phyloP scores from a whole-genome alignment of 2,113 vertebrate species.

The Hassar affinis region DNA sequence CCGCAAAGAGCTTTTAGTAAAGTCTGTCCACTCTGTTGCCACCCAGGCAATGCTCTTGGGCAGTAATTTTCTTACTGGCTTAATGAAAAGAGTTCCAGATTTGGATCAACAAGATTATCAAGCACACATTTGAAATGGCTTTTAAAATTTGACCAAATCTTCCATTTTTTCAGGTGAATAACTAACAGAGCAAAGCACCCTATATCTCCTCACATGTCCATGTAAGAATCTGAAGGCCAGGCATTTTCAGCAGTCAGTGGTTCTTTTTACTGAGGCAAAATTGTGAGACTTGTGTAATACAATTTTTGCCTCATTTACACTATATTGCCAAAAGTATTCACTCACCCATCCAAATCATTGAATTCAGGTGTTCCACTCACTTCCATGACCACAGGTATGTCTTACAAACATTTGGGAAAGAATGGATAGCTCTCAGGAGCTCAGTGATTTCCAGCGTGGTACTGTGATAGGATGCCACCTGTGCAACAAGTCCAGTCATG shows the following conservation, averaged over 20 bases:
- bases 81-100: not conserved
- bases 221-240: not conserved
- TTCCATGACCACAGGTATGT: too few relatives aligned
- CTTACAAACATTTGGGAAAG: not conserved
- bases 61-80: not conserved
- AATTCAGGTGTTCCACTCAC: too few relatives aligned
- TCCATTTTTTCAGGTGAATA: not conserved
- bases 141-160: not conserved
- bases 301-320: too few relatives aligned
- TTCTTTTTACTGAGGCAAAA: too few relatives aligned
- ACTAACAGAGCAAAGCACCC: not conserved
- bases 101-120: not conserved
- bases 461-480: too few relatives aligned
- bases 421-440: too few relatives aligned
- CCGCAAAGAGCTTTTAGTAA: not conserved
- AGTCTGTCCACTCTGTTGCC: not conserved
- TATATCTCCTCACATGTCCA: not conserved
- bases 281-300: too few relatives aligned
- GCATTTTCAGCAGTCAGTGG: not conserved
- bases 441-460: too few relatives aligned
- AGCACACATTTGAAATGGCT: not conserved
- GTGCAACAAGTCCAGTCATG: too few relatives aligned
- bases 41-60: not conserved
- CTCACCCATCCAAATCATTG: too few relatives aligned
- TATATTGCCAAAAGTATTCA: too few relatives aligned